phyloP scores from a whole-genome alignment of 1,140 invertebrate species.

The Drosophila nasuta region DNA sequence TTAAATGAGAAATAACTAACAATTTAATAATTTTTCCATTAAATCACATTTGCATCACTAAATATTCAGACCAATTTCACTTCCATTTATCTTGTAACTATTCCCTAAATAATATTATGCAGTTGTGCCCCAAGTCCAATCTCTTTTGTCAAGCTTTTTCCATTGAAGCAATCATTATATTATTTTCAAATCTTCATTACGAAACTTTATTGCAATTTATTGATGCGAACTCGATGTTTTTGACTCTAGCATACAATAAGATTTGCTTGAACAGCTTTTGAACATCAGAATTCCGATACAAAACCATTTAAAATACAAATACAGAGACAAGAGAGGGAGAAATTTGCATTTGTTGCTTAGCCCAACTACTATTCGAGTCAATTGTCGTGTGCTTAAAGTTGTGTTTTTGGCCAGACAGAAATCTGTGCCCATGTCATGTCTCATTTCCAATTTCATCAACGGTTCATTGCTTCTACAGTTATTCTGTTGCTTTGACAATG shows the following conservation, averaged over 20 bases:
- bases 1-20: no score
- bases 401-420: not conserved
- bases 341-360: slow-evolving; percentile 9
- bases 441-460: slow-evolving; percentile 29
- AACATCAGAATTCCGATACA: not conserved
- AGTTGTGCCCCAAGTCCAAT: no score
- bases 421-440: slow-evolving; percentile 44
- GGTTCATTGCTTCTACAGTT: slow-evolving; percentile 30
- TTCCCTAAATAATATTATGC: no score
- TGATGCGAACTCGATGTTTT: not conserved
- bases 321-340: not conserved
- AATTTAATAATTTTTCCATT: no score
- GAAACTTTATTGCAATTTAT: not conserved
- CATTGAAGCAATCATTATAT: no score
- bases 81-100: no score
- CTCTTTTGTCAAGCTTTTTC: no score
- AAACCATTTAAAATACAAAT: not conserved
- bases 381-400: slow-evolving; percentile 11
- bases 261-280: slow-evolving; percentile 1
- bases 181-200: not conserved
- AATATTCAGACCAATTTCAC: no score
- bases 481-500: slow-evolving; percentile 17
- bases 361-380: slow-evolving; percentile 21
- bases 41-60: no score
- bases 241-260: not conserved